Base-by-base conservation (phyloP, 2,797 vertebrate genomes). In the Trachops cirrhosus region DNA sequence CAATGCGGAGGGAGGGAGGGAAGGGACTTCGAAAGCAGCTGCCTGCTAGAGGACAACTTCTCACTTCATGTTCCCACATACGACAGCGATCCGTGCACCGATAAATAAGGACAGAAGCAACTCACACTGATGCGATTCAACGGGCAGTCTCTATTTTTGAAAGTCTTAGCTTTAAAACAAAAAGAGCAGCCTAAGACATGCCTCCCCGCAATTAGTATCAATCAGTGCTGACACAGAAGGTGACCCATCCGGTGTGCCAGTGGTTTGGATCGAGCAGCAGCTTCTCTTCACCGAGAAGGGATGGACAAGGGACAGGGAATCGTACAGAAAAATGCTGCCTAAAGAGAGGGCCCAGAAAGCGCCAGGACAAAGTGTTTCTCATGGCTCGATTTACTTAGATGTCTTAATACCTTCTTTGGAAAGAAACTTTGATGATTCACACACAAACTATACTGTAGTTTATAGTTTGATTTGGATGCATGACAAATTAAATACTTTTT, bases 181-280 rank as follows among this genome's bases (percentile, higher is more conserved):
- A 92, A 89, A 84, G 14, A 80, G 52, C 79, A 87, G 80, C 73
- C 16, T 16, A 67, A 93, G 74, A 79, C 74, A 94, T 95, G 68
- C 46, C 73, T 95, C 74, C 75, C 50, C 26, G 64, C 70, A 94
- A 95, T 96, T 83, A 96, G n/a, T 80, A 92, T 94, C 85, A 86
- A 86, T 93, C 94, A 91, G 73, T n/a, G 59, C 74, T 77, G 85
- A 95, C 92, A 94, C 50, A 39, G 24, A 95, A 96, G 91, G 70
- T 89, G 80, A 97, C 78, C 92, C 54, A 10, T 67, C 39, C 46
- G 12, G 26, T 0, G 4, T 73, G 67, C 52, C 41, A 84, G 57
- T 80, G 29, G 85, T 83, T 90, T 75, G 57, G 78, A 86, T 96
- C 2, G 0, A 93, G 91, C n/a, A 48, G 62, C 34, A 77, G 18